Evolutionary conservation across 1,140 invertebrate species (phyloP), one percentile per base, ranked within the genome.

Genomic region (Scaptodrosophila lebanonensis): DNA sequence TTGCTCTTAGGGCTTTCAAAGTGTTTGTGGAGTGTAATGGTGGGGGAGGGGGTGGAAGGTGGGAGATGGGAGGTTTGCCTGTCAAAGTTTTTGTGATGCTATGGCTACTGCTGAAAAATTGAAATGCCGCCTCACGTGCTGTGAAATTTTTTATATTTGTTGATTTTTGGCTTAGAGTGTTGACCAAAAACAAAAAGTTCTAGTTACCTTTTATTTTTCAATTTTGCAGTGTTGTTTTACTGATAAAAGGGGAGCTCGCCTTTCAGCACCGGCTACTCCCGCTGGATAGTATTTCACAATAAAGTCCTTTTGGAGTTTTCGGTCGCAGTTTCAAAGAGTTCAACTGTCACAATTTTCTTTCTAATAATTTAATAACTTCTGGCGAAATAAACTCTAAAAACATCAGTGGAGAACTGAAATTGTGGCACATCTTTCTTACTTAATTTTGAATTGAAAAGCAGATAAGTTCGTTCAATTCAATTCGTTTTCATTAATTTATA

Each of bases 101-200:
- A 36, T 18, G 22, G 27, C 6, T 30, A 42, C 54, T 53, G 51
- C 57, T 82, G 72, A 82, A 82, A 82, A 82, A 82, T 82, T 82
- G 75, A 82, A 82, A 82, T 82, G 75, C 76, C 70, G 48, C 76
- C 75, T 82, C 75, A 82, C 75, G 75, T 82, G 73, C 73, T 60
- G 36, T 22, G 29, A 62, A 77, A 71, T 72, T 77, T 77, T 77
- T 77, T 77, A 72, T 72, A 75, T 83, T 82, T 82, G 75, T 82
- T 82, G 76, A 82, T 82, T 82, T 82, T 82, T 83, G 76, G 75
- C 76, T 82, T 82, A 82, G 75, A 82, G 75, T 82, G 76, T 82
- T 82, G 75, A 82, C 75, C 75, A 73, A 82, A 79, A 83, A 82
- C 15, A 25, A 68, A 79, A 79, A 77, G 75, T 77, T 75, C 54